Conservation (phyloP, 2,113 vertebrate genomes). For the Gobio gobio region DNA sequence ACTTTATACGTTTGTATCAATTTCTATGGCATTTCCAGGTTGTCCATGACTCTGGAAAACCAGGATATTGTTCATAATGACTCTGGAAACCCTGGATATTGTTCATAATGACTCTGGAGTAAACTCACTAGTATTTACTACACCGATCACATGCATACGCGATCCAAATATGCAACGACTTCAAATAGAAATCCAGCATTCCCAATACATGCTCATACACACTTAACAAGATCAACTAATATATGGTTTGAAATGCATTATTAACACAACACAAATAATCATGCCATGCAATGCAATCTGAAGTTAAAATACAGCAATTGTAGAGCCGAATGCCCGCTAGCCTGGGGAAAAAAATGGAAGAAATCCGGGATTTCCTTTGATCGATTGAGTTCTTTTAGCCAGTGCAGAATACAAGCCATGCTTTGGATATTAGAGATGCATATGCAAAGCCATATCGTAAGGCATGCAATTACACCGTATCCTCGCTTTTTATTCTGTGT, state of each 20-base stretch:
- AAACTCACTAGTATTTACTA: neutral
- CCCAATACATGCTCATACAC: neutral
- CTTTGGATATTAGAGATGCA: neutral
- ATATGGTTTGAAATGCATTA: neutral
- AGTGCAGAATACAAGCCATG: neutral
- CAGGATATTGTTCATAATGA: neutral
- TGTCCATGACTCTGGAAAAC: neutral
- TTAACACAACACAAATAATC: neutral
- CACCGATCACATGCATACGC: neutral
- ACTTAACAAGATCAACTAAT: neutral
- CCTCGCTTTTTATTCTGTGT: constrained; percentile 9
- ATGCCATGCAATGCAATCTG: neutral
- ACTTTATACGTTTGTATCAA: neutral
- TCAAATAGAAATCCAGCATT: neutral
- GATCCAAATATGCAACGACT: neutral
- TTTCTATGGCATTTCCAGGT: neutral
- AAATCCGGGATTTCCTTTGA: neutral
- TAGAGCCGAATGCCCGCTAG: neutral
- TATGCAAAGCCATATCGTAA: neutral
- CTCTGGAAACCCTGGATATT: neutral
- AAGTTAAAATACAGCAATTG: neutral
- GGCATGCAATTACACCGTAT: neutral
- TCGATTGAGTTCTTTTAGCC: neutral
- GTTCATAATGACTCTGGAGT: neutral
- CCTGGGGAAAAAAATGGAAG: neutral